Evolutionary conservation across 35 echinoderm and acorn worm species (phyloP), one percentile per base, ranked within the genome.

Genomic region (Chiridota heheva): DNA sequence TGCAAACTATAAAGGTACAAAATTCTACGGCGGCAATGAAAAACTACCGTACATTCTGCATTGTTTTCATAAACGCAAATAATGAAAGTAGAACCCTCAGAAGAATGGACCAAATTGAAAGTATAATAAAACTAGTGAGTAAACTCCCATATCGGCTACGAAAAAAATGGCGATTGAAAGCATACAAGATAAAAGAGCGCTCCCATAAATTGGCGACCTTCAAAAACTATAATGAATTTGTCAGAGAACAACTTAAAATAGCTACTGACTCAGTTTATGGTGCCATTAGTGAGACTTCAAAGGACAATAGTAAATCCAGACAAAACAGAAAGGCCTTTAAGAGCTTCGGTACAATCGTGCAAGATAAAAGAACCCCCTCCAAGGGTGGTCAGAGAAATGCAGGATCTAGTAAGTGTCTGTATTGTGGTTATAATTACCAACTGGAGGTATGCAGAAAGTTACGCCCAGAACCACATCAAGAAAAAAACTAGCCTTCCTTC

Each of bases 241-340:
- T 84, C 42, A 56, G 40, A 26, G 63, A 56, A 44, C 42, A 69
- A 44, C 47, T 59, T 8, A 84, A 84, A 36, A 84, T 72, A 38
- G 46, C 34, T 33, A 84, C 81, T 6, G 34, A 84, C 32, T 32
- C 42, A 37, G 3, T 84, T n/a, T 84, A 45, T 59, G 81, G 81
- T 36, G 48, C 53, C 44, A 70, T 57, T 2, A 45, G 28, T 17
- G 44, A 58, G 65, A 59, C 29, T n/a, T n/a, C 45, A 58, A 71
- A 60, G 26, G 67, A 84, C 16, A 71, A 27, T 18, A 55, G 4
- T 36, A 56, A 55, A 36, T 27, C 17, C 38, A 48, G 13, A 33
- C 61, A 69, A 69, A 39, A 77, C 29, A 77, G 30, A 15, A 81
- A 24, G 22, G 24, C 37, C 31, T 35, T 16, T 2, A 57, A 56